phyloP scores from a whole-genome alignment of 1,140 invertebrate species.

The Doryteuthis pealeii region DNA sequence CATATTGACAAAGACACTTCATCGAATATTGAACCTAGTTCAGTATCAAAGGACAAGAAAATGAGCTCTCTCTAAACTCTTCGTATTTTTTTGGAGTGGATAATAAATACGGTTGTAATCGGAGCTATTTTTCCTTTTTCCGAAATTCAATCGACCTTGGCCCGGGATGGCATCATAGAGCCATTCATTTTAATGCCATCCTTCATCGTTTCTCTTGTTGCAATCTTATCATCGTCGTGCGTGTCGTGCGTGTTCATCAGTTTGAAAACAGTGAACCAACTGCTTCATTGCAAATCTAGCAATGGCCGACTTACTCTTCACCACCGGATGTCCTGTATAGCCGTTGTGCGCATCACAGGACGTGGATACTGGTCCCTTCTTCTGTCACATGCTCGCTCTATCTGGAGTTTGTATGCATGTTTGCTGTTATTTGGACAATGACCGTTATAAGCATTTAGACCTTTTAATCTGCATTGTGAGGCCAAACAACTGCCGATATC shows the following conservation, averaged over 20 bases:
- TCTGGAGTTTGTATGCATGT: conserved; percentile 36
- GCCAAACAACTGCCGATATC: conserved; percentile 24
- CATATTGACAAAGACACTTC: too few species aligned
- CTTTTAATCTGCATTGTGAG: conserved; percentile 42
- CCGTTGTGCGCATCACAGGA: conserved; percentile 32
- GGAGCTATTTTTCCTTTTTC: conserved; percentile 42
- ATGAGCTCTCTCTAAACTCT: conserved; percentile 16
- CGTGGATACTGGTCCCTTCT: conserved; percentile 41
- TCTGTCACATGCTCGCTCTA: conserved; percentile 40
- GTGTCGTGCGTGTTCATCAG: conserved; percentile 30
- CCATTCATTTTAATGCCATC: conserved; percentile 28
- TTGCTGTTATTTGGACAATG: conserved; percentile 51
- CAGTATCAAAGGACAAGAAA: too few species aligned
- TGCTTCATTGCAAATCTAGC: conserved; percentile 47
- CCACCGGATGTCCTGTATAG: conserved; percentile 36
- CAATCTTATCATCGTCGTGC: conserved; percentile 38
- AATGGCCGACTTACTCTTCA: conserved; percentile 43
- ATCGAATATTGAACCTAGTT: too few species aligned
- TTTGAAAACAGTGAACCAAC: conserved; percentile 41
- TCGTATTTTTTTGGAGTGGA: conserved; percentile 41
- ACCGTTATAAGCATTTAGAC: conserved; percentile 48
- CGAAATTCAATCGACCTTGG: conserved; percentile 44
- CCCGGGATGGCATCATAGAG: conserved; percentile 33
- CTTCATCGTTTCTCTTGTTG: conserved; percentile 51
- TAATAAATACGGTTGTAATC: conserved; percentile 35